Percentiles rank a stretch among this genome's conserved stretches.
These are phyloP conservation scores for Notiomystis cincta DNA, from an alignment of 2,113 vertebrate species.

Conservation along the genomic window DNA sequence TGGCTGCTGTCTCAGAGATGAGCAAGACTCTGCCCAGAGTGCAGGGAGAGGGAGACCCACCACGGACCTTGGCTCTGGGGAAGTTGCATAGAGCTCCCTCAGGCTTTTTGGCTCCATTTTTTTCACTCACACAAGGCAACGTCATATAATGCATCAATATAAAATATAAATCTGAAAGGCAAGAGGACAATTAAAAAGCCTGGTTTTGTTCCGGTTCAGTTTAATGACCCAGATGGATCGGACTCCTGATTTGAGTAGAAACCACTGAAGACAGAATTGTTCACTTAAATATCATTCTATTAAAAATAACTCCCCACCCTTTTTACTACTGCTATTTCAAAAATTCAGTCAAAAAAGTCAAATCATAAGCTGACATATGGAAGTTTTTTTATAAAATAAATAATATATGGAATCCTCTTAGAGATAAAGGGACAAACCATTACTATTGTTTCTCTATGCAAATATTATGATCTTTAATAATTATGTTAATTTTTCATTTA, in stretches of 20 bases:
- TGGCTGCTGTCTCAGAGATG: neutral
- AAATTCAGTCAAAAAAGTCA: neutral
- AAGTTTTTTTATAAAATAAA: conserved; percentile 41
- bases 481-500: conserved; percentile 74
- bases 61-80: neutral
- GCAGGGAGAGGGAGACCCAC: neutral
- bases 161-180: neutral
- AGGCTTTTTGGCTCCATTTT: neutral
- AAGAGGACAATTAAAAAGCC: neutral
- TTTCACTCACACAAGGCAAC: neutral
- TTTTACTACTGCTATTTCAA: neutral
- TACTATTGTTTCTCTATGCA: conserved; percentile 50
- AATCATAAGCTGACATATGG: neutral
- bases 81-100: neutral
- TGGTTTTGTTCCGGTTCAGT: neutral
- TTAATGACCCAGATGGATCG: neutral
- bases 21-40: neutral
- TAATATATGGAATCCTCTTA: conserved; percentile 9
- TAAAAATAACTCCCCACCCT: neutral
- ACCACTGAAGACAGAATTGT: neutral
- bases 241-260: neutral
- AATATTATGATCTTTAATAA: conserved; percentile 76
- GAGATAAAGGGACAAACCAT: conserved; percentile 54
- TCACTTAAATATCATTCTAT: neutral
- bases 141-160: neutral